phyloP scores from a whole-genome alignment of 2,888 invertebrate genomes.

The Noctua pronuba region DNA sequence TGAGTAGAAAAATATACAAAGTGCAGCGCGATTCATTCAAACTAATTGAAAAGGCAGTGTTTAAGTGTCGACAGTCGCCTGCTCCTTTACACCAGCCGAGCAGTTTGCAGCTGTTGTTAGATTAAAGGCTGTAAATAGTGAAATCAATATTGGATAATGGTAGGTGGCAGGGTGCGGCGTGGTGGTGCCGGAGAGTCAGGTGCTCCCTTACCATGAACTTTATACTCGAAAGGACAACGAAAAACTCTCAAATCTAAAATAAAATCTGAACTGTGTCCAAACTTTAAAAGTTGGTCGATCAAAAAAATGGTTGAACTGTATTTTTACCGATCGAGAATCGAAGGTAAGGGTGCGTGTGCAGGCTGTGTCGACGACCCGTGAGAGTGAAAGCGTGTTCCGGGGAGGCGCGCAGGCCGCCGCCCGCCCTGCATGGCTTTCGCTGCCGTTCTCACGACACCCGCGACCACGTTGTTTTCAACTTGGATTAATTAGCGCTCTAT shows the following conservation, averaged over 20 bases:
- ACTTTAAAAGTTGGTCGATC: conserved; percentile 1
- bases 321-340: conserved; percentile 73
- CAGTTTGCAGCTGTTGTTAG: conserved; percentile 81
- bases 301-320: conserved; percentile 4
- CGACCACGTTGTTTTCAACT: conserved; percentile 81
- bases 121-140: conserved; percentile 87
- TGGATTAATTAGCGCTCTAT: conserved; percentile 77
- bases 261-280: background rate
- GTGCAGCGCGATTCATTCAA: conserved; percentile 22
- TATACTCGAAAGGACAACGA: conserved; percentile 12
- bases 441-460: conserved; percentile 87
- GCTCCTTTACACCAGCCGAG: conserved; percentile 70
- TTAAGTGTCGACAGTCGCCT: conserved; percentile 35
- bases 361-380: conserved; percentile 88
- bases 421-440: conserved; percentile 88
- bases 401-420: conserved; percentile 82
- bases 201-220: conserved; percentile 77
- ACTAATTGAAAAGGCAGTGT: conserved; percentile 41
- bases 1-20: conserved; percentile 4
- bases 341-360: conserved; percentile 82
- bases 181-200: conserved; percentile 73
- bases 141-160: conserved; percentile 89
- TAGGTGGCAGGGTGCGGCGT: conserved; percentile 80
- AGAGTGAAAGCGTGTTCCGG: conserved; percentile 89
- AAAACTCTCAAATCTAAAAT: background rate